Conservation (phyloP, 37 sponge, comb jelly and placozoan genomes). For the Beroe forskalii region DNA sequence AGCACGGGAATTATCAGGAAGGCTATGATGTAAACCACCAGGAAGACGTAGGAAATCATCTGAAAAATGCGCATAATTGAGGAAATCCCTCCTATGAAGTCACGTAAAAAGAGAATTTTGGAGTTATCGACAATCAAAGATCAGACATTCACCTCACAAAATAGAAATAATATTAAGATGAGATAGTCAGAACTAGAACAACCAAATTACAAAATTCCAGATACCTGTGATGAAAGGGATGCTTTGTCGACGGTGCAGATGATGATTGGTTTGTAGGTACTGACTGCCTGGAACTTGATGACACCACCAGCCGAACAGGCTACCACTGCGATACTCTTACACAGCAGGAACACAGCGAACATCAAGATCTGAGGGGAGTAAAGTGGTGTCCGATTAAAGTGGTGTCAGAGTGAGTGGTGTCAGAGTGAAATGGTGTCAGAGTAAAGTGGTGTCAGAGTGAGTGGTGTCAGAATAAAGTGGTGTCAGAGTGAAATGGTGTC, state of each 20-base stretch:
- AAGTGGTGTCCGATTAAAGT: background rate
- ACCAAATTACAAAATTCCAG: background rate
- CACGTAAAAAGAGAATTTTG: too few relatives aligned
- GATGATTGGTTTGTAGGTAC: background rate
- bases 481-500: too few relatives aligned
- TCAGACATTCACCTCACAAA: too few relatives aligned
- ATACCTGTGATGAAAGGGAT: background rate
- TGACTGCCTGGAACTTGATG: background rate
- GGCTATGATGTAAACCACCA: background rate
- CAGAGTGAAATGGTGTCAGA: too few relatives aligned
- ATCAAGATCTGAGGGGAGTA: background rate
- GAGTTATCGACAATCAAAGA: too few relatives aligned
- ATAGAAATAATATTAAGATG: background rate
- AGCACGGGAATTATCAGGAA: background rate
- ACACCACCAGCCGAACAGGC: background rate
- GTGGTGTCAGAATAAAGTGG: too few relatives aligned
- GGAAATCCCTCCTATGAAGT: too few relatives aligned
- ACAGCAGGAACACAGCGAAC: background rate
- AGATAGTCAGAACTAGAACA: background rate
- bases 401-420: background rate
- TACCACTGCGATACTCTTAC: background rate
- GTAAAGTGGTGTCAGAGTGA: too few relatives aligned
- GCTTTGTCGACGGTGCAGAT: constrained; percentile 11
- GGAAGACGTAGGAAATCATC: constrained; percentile 22
- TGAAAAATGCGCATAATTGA: too few relatives aligned